phyloP scores from a whole-genome alignment of 2,113 vertebrate genomes.

The Oophaga pumilio region DNA sequence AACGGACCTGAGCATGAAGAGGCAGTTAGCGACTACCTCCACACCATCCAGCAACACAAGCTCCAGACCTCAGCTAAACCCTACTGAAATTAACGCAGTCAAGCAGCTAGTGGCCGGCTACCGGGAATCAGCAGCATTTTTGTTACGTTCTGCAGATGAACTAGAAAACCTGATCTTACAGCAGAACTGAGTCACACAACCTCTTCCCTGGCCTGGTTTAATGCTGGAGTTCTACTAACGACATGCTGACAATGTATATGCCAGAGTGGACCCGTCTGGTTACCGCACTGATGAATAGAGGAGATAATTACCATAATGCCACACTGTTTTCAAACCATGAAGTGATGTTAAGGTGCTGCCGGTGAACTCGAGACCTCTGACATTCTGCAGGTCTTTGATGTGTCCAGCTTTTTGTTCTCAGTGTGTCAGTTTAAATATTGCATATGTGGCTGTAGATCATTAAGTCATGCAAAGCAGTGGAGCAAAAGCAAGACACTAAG shows the following conservation, averaged over 20 bases:
- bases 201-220: conserved; percentile 68
- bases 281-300: conserved; percentile 73
- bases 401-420: conserved; percentile 75
- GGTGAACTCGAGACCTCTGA: conserved; percentile 74
- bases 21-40: conserved; percentile 84
- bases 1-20: conserved; percentile 99
- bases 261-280: conserved; percentile 73
- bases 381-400: conserved; percentile 70
- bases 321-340: conserved; percentile 74
- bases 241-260: conserved; percentile 71
- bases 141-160: conserved; percentile 96
- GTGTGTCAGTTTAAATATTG: conserved; percentile 77
- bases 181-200: conserved; percentile 89
- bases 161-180: conserved; percentile 99
- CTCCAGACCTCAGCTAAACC: conserved; percentile 93
- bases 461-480: conserved; percentile 75
- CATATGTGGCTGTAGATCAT: conserved; percentile 73
- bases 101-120: conserved; percentile 97
- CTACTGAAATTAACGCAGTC: conserved; percentile 94
- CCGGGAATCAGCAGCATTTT: conserved; percentile 94
- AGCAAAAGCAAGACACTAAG: conserved; percentile 74
- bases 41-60: conserved; percentile 87
- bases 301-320: conserved; percentile 75
- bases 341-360: conserved; percentile 76
- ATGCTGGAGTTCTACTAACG: conserved; percentile 77